Percentiles rank a stretch among this genome's conserved stretches.
These are phyloP conservation scores for Lycophotia porphyrea DNA, from an alignment of 2,888 invertebrate species.

Conservation along the genomic window DNA sequence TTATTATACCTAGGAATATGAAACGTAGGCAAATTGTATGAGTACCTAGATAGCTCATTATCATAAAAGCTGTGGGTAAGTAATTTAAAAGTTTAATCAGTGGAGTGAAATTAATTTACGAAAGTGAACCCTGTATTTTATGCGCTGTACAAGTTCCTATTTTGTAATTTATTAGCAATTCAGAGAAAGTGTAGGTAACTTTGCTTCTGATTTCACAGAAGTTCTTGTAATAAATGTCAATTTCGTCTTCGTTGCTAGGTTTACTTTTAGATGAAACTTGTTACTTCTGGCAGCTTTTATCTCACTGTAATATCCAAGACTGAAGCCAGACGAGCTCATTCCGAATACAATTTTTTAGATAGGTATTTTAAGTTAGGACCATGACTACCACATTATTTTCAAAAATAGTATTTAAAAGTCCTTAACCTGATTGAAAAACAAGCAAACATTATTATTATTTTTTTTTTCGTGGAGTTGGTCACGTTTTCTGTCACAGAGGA, in stretches of 20 bases:
- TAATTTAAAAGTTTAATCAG: constrained; percentile 45
- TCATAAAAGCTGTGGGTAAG: constrained; percentile 26
- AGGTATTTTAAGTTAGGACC: too few species aligned
- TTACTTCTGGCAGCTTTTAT: not conserved
- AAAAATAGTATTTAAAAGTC: too few species aligned
- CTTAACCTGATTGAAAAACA: not conserved
- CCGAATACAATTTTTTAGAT: too few species aligned
- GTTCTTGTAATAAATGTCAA: not conserved
- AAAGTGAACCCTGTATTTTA: constrained; percentile 36
- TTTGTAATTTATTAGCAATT: constrained; percentile 41
- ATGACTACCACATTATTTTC: not conserved
- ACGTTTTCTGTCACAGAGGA: too few species aligned
- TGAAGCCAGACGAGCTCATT: not conserved
- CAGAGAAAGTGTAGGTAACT: not conserved
- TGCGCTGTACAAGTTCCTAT: not conserved
- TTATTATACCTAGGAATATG: constrained; percentile 16
- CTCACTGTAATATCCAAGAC: not conserved
- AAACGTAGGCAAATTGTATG: constrained; percentile 10
- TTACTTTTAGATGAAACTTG: not conserved
- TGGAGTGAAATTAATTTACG: constrained; percentile 45
- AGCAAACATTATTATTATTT: not conserved
- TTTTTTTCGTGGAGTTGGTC: not conserved
- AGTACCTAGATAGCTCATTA: constrained; percentile 17
- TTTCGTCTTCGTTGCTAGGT: not conserved
- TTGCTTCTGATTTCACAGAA: not conserved